phyloP scores from a whole-genome alignment of 2,113 vertebrate genomes.

The Mugil cephalus region DNA sequence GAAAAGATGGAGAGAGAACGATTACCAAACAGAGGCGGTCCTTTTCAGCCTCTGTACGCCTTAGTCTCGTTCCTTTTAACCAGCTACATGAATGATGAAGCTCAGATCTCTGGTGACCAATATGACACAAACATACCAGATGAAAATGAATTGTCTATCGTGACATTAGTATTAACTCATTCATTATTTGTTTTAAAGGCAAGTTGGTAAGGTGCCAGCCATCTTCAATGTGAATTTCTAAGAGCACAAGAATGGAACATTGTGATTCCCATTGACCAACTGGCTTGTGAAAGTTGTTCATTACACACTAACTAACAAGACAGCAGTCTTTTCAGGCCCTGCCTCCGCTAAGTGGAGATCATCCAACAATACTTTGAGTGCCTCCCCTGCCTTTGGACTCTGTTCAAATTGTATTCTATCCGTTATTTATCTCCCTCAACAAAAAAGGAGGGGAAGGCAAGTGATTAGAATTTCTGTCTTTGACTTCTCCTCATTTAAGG shows the following conservation, averaged over 20 bases:
- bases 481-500: conserved; percentile 81
- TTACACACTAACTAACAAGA: conserved; percentile 84
- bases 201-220: conserved; percentile 40
- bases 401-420: conserved; percentile 80
- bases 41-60: conserved; percentile 82
- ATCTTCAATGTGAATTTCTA: conserved; percentile 77
- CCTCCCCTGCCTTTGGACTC: conserved; percentile 78
- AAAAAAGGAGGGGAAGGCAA: conserved; percentile 79
- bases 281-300: conserved; percentile 84
- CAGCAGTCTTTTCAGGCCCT: conserved; percentile 80
- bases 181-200: conserved; percentile 67
- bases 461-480: conserved; percentile 83
- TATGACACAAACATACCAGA: conserved; percentile 68
- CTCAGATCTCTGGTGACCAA: conserved; percentile 65
- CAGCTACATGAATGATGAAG: conserved; percentile 77
- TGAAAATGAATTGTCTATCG: conserved; percentile 76
- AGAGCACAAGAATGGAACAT: conserved; percentile 68
- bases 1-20: conserved; percentile 89
- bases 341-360: conserved; percentile 82
- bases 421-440: conserved; percentile 78
- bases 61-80: conserved; percentile 76
- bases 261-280: conserved; percentile 82
- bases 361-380: conserved; percentile 82
- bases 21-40: conserved; percentile 91
- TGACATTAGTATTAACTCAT: conserved; percentile 67